Conservation (phyloP, 2,797 vertebrate genomes). For the Phalloptychus januarius region DNA sequence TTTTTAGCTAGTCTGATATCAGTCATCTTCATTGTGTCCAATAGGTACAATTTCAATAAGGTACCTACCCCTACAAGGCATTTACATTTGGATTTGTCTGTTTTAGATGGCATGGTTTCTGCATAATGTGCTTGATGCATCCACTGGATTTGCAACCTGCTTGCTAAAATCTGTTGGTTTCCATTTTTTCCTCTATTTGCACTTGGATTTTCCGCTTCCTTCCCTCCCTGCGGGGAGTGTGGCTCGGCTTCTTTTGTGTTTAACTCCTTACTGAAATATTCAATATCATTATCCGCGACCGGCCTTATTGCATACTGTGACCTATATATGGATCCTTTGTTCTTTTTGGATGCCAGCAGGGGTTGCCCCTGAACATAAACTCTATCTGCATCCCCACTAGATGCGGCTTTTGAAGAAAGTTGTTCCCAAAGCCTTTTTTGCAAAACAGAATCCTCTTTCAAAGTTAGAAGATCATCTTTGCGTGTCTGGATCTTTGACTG, state of each 20-base stretch:
- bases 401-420: conserved; percentile 27
- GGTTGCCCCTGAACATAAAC: conserved; percentile 10
- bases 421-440: conserved; percentile 14
- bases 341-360: conserved; percentile 8
- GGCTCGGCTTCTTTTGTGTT: conserved; percentile 34
- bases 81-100: conserved; percentile 6
- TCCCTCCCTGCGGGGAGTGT: background rate
- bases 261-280: conserved; percentile 31
- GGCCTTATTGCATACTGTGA: conserved; percentile 8
- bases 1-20: conserved; percentile 21
- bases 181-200: conserved; percentile 5
- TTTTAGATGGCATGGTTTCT: conserved; percentile 15
- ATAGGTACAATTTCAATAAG: conserved; percentile 5
- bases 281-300: conserved; percentile 16
- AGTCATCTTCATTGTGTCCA: background rate
- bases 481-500: background rate
- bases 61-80: background rate
- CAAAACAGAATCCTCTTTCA: background rate
- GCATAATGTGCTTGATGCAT: conserved; percentile 9
- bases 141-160: background rate
- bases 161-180: conserved; percentile 18
- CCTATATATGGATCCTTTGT: conserved; percentile 32
- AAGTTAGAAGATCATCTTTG: conserved; percentile 20
- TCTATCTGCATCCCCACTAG: conserved; percentile 11
- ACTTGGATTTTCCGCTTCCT: background rate